Base-by-base conservation (phyloP, 2,113 vertebrate genomes). In the Pelobates fuscus region DNA sequence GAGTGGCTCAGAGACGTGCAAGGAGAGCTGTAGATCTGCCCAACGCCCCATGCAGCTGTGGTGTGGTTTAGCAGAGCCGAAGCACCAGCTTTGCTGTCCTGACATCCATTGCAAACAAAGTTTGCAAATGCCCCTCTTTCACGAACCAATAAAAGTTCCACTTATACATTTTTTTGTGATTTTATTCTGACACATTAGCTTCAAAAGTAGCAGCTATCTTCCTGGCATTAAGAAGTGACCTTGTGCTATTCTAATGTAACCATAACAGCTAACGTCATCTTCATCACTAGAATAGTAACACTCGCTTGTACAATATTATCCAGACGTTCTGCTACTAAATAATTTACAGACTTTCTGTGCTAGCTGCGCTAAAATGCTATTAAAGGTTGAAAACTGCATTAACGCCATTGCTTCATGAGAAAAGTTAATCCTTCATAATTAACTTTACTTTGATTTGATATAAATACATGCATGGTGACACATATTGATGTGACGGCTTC, bases 381-480 rank as follows among this genome's bases (percentile, higher is more conserved):
- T 63, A 57, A 23, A 74, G 41, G 46, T 43, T 74, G 49, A 66
- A 74, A 65, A 43, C 61, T 25, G 15, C 61, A 74, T 74, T 74
- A 74, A 65, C 30, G 18, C 29, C 63, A 20, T 23, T 54, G 32
- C 29, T 66, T 26, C 8, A 25, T 24, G 24, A 57, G 24, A 65
- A 65, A 57, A 62, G 54, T 37, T 63, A 41, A 73, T 73, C 46
- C 37, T 74, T 65, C 18, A 74, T 66, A 57, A 66, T 74, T 74
- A 74, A 60, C 32, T 64, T 55, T 46, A 66, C 30, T 64, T 65
- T 74, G 49, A 57, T 66, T 65, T 57, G 44, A 66, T 74, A 66
- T 64, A 64, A 74, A 74, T 65, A 65, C 60, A 57, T 74, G 61
- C 71, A 65, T 43, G 21, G 21, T 57, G 71, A 74, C 71, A 74